Base-by-base conservation (phyloP, 2,113 vertebrate species). In the Theristicus caerulescens region DNA sequence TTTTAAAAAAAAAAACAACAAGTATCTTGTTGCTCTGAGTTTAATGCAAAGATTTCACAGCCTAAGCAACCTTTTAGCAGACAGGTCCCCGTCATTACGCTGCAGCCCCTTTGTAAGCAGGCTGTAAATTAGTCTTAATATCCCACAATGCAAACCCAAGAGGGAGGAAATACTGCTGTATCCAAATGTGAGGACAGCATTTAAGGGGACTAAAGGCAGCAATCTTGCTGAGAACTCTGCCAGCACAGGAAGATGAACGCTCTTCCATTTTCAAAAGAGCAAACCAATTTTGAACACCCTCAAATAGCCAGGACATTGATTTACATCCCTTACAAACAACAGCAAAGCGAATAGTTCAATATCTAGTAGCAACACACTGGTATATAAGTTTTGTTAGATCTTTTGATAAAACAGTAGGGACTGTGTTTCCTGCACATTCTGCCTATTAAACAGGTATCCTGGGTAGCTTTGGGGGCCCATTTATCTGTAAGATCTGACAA, bases 221-320 rank as follows among this genome's bases (percentile, higher is more conserved):
- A 92, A 84, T 77, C 82, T 91, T 3, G 36, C 86, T 6, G 40
- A 94, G 81, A 86, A 73, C 83, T 81, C 86, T 21, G 44, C 80
- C 86, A 59, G 83, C 32, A n/a, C 32, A 9, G 3, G 0, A 26
- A 76, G 82, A 82, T 7, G 31, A 90, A 59, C 13, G 3, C 67
- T n/a, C 46, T 19, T 27, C 49, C 72, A 14, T 92, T 78, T 78
- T 32, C 55, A 9, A 91, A 92, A 95, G 76, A 84, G 80, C 86
- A 91, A 96, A 88, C 21, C 83, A 16, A 91, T 94, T 92, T 42
- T 78, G 64, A 91, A 66, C 47, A 29, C 31, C 77, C 72, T 82
- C 77, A 42, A 14, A 54, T 0, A 49, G 61, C 2, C 46, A 62
- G 72, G 83, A 46, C 54, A 25, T 24, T 2, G 55, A 92, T 94